These are phyloP conservation scores for Ferdinandea cuprea DNA, from an alignment of 2,888 invertebrate genomes.

Conservation along the genomic window DNA sequence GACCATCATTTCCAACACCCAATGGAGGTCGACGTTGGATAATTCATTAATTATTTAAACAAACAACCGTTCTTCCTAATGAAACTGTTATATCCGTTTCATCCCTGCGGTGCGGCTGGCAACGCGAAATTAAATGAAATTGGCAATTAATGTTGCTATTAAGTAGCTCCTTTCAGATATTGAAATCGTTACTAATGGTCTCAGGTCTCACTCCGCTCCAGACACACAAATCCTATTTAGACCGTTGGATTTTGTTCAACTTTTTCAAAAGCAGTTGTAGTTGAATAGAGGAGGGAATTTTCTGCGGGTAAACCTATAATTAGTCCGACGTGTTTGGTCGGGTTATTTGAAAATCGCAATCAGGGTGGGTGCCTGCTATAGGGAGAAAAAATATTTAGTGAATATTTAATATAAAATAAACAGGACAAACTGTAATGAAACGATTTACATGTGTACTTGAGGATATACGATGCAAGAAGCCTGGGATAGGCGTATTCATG, in stretches of 20 bases:
- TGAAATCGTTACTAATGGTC: slow-evolving; percentile 47
- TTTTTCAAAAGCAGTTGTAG: neutral
- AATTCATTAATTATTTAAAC: slow-evolving; percentile 52
- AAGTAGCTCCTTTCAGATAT: slow-evolving; percentile 31
- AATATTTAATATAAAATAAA: too few species aligned
- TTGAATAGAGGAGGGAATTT: neutral
- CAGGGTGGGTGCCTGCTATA: too few species aligned
- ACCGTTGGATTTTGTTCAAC: neutral
- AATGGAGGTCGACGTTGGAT: neutral
- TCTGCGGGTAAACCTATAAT: slow-evolving; percentile 4
- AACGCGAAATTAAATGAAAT: slow-evolving; percentile 56
- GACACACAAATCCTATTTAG: slow-evolving; percentile 1
- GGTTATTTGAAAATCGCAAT: neutral
- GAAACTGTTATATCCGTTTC: slow-evolving; percentile 3
- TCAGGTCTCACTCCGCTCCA: neutral
- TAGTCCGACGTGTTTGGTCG: neutral
- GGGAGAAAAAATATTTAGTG: too few species aligned
- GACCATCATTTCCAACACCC: neutral
- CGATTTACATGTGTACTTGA: too few species aligned
- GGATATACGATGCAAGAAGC: too few species aligned
- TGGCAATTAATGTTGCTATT: slow-evolving; percentile 45
- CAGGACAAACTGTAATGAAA: too few species aligned
- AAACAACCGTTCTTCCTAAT: slow-evolving; percentile 49
- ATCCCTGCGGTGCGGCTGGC: neutral
- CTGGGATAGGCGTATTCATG: too few species aligned